phyloP scores from a whole-genome alignment of 2,888 invertebrate species.

The Trachelus tabidus region DNA sequence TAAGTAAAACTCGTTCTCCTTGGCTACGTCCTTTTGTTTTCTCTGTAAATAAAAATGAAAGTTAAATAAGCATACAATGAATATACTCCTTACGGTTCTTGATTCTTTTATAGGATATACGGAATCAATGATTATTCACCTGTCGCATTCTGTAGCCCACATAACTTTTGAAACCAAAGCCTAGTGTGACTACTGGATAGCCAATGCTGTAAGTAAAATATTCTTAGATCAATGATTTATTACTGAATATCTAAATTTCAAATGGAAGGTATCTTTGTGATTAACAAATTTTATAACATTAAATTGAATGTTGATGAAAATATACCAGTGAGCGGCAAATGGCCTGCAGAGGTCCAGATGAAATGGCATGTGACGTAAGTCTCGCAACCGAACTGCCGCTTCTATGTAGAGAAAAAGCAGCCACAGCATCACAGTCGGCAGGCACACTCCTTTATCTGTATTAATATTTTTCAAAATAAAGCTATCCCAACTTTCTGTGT shows the following conservation, averaged over 20 bases:
- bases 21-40: conserved; percentile 92
- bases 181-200: conserved; percentile 94
- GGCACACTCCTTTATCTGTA: conserved; percentile 89
- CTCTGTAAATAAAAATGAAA: conserved; percentile 70
- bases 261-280: not conserved
- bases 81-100: not conserved
- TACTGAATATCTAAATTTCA: not conserved
- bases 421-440: conserved; percentile 95
- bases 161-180: conserved; percentile 95
- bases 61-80: not conserved
- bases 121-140: conserved; percentile 56
- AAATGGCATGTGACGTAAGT: conserved; percentile 84
- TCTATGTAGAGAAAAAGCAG: conserved; percentile 94
- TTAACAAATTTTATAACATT: not conserved
- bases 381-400: conserved; percentile 87
- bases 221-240: not conserved
- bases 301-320: conserved; percentile 19
- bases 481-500: not conserved
- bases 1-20: conserved; percentile 95
- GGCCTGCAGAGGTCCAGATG: conserved; percentile 93
- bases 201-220: conserved; percentile 76
- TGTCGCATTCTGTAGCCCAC: conserved; percentile 88
- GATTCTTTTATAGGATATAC: not conserved
- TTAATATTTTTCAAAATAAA: conserved; percentile 14
- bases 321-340: conserved; percentile 95